phyloP scores from a whole-genome alignment of 2,113 vertebrate species.

The Bostrychus sinensis region DNA sequence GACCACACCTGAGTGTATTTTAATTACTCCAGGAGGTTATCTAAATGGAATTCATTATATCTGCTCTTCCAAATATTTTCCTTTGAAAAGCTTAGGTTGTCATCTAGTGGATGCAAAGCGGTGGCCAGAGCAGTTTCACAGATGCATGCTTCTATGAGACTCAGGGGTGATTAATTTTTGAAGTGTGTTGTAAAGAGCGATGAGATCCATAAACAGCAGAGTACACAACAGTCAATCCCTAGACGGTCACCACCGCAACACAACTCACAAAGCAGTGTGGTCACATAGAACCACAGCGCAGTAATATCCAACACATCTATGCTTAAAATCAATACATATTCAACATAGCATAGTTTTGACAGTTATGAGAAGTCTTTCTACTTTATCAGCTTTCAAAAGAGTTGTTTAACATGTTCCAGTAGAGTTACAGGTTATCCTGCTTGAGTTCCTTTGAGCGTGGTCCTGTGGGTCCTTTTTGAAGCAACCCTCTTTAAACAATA shows the following conservation, averaged over 20 bases:
- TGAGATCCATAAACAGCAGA: slow-evolving; percentile 74
- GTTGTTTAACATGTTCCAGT: background rate
- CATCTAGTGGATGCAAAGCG: slow-evolving; percentile 19
- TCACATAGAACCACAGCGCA: slow-evolving; percentile 42
- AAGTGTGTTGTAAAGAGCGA: slow-evolving; percentile 76
- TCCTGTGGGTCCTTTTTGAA: slow-evolving; percentile 41
- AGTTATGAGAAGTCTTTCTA: slow-evolving; percentile 19
- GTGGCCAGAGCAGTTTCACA: slow-evolving; percentile 59
- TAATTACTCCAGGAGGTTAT: slow-evolving; percentile 39
- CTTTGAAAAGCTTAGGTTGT: slow-evolving; percentile 33
- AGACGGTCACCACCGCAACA: slow-evolving; percentile 54
- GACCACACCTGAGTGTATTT: slow-evolving; percentile 45
- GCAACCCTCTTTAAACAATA: slow-evolving; percentile 63
- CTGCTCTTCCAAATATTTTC: background rate
- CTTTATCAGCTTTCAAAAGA: slow-evolving; percentile 19
- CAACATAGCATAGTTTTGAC: slow-evolving; percentile 33
- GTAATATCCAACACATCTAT: slow-evolving; percentile 25
- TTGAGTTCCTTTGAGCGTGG: slow-evolving; percentile 26
- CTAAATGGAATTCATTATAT: slow-evolving; percentile 40
- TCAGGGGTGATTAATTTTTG: slow-evolving; percentile 75
- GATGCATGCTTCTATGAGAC: slow-evolving; percentile 68
- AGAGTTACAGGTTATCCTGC: slow-evolving; percentile 27
- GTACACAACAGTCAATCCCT: slow-evolving; percentile 62
- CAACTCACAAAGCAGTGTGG: slow-evolving; percentile 52
- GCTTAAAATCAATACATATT: slow-evolving; percentile 43